Conservation (phyloP, 2,113 vertebrate species). For the Clupea harengus region DNA sequence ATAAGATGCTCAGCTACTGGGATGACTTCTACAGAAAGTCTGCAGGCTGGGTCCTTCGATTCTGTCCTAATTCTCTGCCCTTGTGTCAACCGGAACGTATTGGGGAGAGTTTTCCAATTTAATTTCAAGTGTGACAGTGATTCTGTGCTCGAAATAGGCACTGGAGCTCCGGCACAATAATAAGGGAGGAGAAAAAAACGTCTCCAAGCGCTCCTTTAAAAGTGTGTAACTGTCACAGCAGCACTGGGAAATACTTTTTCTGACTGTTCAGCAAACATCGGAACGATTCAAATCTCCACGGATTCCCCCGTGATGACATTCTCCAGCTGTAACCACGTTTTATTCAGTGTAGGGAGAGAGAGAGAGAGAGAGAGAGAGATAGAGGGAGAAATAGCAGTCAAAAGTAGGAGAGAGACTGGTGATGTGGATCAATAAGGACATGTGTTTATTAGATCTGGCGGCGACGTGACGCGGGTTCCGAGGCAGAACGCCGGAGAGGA, state of each 20-base stretch:
- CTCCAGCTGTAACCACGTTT: not conserved
- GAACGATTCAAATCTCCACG: not conserved
- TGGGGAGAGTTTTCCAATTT: conserved; percentile 6
- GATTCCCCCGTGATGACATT: not conserved
- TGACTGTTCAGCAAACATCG: conserved; percentile 14
- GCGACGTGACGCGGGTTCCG: not conserved
- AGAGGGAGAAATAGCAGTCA: not conserved
- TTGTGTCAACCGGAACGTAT: not conserved
- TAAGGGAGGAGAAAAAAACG: not conserved
- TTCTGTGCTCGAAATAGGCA: not conserved
- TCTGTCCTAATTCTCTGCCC: not conserved
- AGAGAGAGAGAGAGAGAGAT: not conserved
- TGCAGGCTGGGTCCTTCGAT: not conserved
- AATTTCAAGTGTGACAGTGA: not conserved
- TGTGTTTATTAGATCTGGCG: not conserved
- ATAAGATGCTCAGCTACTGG: not conserved
- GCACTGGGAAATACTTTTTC: not conserved
- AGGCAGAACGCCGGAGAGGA: not conserved
- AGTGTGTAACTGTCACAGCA: conserved; percentile 5
- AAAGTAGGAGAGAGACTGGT: not conserved
- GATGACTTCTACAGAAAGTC: not conserved
- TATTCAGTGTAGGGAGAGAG: not conserved
- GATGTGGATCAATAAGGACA: not conserved
- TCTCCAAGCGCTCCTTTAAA: conserved; percentile 1
- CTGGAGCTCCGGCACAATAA: not conserved